Evolutionary conservation across 2,113 vertebrate species (phyloP), one percentile per base, ranked within the genome.

Genomic region (Oncorhynchus tshawytscha): DNA sequence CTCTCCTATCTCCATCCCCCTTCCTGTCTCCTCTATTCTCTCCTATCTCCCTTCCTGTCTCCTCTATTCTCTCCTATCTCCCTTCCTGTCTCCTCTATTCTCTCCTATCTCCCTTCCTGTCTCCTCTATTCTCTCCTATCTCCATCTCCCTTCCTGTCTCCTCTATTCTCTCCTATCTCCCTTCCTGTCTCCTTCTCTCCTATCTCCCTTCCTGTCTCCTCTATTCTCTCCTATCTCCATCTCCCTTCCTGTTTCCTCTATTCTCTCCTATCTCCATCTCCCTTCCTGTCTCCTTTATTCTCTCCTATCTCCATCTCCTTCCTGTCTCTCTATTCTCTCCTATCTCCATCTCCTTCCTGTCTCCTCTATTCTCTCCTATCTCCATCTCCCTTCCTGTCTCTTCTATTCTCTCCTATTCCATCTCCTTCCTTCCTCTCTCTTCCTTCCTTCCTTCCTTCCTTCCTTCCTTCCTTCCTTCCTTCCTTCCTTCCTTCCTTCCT

Each of bases 191-290:
- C 27, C 27, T 2, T n/a, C 5, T 20, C 20, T 27, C 68, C 29
- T 29, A 49, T 66, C 67, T 18, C 15, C 51, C 16, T 18, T 54
- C 51, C 51, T 18, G 3, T 8, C 16, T 18, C 27, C 2, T 54
- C 51, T 13, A 2, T 27, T 54, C 51, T 22, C 20, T 7, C 15
- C 60, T n/a, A n/a, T n/a, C n/a, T n/a, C n/a, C n/a, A 49, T 66
- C 66, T 39, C 34, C 34, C 34, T 39, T 39, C 31, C 31, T 34
- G 51, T 62, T 65, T 86, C 27, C 27, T 85, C 24, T 66, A 49
- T 2, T n/a, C 5, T 20, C 20, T 27, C 68, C 29, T 4, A 27
- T 27, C 27, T 34, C 6, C 31, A 49, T 66, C 67, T 18, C 15
- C 51, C 16, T 18, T 54, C 51, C 51, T 18, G 3, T 8, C 16